Percentiles rank a stretch among this genome's conserved stretches.
These are phyloP conservation scores for Gallinago media DNA, from an alignment of 2,113 vertebrate species.

Conservation along the genomic window DNA sequence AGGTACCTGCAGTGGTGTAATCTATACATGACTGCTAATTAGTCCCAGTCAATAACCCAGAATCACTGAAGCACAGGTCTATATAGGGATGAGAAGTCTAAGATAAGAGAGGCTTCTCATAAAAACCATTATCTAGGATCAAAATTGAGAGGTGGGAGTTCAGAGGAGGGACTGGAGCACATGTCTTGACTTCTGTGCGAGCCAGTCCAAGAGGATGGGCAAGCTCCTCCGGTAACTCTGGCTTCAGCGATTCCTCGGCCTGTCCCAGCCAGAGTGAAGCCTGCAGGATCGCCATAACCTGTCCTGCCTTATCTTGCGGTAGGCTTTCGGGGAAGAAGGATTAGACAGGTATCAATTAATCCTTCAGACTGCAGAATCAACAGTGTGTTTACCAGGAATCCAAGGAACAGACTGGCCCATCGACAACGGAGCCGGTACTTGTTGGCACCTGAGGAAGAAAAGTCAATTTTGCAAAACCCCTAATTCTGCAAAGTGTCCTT, in stretches of 20 bases:
- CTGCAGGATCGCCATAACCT: neutral
- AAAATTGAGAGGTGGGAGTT: neutral
- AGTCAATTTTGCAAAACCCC: neutral
- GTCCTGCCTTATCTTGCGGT: neutral
- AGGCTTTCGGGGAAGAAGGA: neutral
- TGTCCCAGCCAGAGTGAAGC: neutral
- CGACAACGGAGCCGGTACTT: fast-evolving
- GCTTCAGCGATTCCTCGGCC: neutral
- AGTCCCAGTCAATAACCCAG: neutral
- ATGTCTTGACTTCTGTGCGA: neutral
- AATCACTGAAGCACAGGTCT: neutral
- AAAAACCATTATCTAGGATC: neutral
- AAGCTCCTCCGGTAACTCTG: neutral
- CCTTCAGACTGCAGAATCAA: neutral
- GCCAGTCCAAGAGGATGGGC: neutral
- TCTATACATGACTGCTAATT: neutral
- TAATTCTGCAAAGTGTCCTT: neutral
- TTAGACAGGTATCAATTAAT: neutral
- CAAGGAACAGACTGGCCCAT: neutral
- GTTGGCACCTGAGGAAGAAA: neutral
- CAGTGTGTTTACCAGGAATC: neutral
- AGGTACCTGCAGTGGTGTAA: neutral
- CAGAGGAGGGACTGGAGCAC: neutral
- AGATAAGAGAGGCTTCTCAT: neutral
- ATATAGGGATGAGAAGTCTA: neutral